Evolutionary conservation across 1,140 invertebrate species (phyloP).

Genomic region (Drosophila grimshawi): DNA sequence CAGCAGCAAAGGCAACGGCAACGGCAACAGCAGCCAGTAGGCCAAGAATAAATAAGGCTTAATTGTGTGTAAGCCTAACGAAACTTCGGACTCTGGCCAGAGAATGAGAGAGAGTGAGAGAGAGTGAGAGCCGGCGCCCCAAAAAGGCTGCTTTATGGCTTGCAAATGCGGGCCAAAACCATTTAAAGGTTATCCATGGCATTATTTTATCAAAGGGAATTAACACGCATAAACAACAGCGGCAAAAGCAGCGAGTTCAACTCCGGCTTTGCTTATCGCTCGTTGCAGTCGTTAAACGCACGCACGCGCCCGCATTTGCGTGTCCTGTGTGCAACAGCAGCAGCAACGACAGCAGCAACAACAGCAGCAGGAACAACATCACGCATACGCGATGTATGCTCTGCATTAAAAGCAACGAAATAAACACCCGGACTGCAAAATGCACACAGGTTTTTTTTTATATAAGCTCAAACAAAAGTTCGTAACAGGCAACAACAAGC

Average conservation of each 20-base stretch:
- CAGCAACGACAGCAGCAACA: slow-evolving; percentile 43
- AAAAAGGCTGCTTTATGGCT: slow-evolving; percentile 50
- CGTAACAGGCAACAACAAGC: too few relatives aligned
- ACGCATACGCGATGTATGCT: slow-evolving; percentile 55
- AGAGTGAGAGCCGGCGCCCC: slow-evolving; percentile 10
- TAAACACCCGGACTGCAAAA: slow-evolving; percentile 52
- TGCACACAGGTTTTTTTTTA: neutral
- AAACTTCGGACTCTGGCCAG: slow-evolving; percentile 11
- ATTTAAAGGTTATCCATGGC: slow-evolving; percentile 80
- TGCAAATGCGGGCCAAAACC: slow-evolving; percentile 69
- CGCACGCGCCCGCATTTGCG: slow-evolving; percentile 75
- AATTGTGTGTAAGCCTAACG: slow-evolving; percentile 65
- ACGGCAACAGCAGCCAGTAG: slow-evolving; percentile 26
- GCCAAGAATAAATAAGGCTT: slow-evolving; percentile 81
- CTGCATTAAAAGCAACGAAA: slow-evolving; percentile 66
- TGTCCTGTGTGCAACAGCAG: slow-evolving; percentile 55
- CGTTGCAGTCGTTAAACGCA: slow-evolving; percentile 74
- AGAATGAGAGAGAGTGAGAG: neutral
- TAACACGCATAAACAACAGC: slow-evolving; percentile 77
- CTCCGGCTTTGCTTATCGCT: slow-evolving; percentile 56
- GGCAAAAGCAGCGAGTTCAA: slow-evolving; percentile 23
- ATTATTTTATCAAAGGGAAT: slow-evolving; percentile 83
- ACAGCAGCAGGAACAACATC: slow-evolving; percentile 17
- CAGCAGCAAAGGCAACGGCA: neutral
- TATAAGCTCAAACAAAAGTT: too few relatives aligned